Percentiles rank a stretch among this genome's conserved stretches.
Evolutionary conservation across 2,888 invertebrate genomes (phyloP).

Genomic region (Stramonita haemastoma): DNA sequence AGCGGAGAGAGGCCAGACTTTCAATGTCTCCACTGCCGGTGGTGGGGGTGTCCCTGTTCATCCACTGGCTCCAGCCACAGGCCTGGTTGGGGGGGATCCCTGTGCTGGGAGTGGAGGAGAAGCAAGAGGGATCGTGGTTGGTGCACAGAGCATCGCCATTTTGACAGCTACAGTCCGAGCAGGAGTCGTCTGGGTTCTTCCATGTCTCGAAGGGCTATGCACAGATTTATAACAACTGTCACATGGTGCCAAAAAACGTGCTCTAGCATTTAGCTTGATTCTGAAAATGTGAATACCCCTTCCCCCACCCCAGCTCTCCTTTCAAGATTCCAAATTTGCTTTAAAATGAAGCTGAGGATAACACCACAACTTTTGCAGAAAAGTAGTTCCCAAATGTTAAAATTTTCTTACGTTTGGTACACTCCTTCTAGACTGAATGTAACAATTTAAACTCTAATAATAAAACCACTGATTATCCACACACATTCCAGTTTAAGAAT

Average conservation of each 20-base stretch:
- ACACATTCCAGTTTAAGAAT: no score
- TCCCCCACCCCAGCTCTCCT: no score
- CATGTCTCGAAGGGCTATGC: conserved; percentile 84
- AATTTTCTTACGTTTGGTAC: no score
- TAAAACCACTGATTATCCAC: no score
- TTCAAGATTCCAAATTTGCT: no score
- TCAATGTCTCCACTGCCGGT: conserved; percentile 65
- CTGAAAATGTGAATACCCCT: background rate
- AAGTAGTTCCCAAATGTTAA: no score
- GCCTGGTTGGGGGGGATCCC: conserved; percentile 48
- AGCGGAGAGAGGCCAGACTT: conserved; percentile 37
- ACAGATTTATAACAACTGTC: background rate
- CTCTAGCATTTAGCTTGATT: background rate
- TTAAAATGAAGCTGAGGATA: no score
- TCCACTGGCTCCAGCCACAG: conserved; percentile 68
- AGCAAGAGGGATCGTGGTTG: conserved; percentile 62
- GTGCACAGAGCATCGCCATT: conserved; percentile 86
- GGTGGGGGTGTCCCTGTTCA: conserved; percentile 62
- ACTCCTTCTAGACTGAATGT: no score
- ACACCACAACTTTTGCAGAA: no score
- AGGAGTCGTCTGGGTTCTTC: conserved; percentile 80
- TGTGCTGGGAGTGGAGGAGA: conserved; percentile 48
- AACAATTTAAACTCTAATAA: no score
- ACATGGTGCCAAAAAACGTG: background rate
- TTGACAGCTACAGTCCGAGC: conserved; percentile 88